phyloP scores from a whole-genome alignment of 2,113 vertebrate species.

The Cervus canadensis region DNA sequence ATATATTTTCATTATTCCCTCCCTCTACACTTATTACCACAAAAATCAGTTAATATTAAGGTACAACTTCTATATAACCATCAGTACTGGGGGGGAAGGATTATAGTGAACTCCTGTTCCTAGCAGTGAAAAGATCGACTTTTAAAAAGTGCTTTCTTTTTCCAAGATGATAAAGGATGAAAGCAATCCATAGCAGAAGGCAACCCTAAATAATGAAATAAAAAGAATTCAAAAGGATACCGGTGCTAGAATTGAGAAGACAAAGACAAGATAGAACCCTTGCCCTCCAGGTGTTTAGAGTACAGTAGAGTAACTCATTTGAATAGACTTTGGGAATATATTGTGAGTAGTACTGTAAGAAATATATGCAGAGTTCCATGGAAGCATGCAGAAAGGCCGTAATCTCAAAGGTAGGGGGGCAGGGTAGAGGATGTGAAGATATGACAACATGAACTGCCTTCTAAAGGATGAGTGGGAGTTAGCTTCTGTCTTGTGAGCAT shows the following conservation, averaged over 20 bases:
- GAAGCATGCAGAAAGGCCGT: neutral
- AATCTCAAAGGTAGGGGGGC: neutral
- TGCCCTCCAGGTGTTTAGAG: neutral
- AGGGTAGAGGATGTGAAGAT: neutral
- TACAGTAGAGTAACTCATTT: neutral
- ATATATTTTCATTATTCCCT: neutral
- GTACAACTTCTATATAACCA: neutral
- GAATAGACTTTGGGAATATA: neutral
- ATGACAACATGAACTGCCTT: slow-evolving; percentile 18
- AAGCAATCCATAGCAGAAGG: neutral
- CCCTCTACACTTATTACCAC: neutral
- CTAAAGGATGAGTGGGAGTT: slow-evolving; percentile 27
- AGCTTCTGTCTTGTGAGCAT: slow-evolving; percentile 35
- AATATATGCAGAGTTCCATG: neutral
- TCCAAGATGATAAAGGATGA: neutral
- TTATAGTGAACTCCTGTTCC: neutral
- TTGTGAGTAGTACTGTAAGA: neutral
- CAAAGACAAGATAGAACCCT: neutral
- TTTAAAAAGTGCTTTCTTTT: neutral
- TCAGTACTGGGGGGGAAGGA: neutral
- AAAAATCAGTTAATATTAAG: neutral
- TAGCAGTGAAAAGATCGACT: neutral
- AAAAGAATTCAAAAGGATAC: neutral
- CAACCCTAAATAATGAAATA: neutral
- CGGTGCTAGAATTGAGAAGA: neutral